Evolutionary conservation across 2,888 invertebrate genomes (phyloP).

Genomic region (Tetramorium bicarinatum): DNA sequence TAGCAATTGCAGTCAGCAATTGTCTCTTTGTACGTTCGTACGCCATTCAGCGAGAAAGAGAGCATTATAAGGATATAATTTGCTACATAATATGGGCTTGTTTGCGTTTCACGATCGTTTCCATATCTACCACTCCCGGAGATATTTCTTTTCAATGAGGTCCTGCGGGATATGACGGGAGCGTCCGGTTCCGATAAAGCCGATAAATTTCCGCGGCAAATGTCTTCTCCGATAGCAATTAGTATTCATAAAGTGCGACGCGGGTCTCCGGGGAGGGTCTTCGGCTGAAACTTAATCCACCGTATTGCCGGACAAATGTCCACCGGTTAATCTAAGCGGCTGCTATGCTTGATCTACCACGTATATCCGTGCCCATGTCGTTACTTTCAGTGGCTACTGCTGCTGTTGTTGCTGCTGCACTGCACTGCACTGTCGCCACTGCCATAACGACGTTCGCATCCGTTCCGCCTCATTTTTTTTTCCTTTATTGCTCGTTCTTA

Average conservation of each 20-base stretch:
- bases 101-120: constrained; percentile 56
- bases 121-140: constrained; percentile 12
- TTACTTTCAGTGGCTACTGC: constrained; percentile 34
- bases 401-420: background rate
- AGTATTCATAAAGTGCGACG: constrained; percentile 73
- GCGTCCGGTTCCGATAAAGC: constrained; percentile 67
- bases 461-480: constrained; percentile 64
- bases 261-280: background rate
- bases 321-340: constrained; percentile 37
- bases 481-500: constrained; percentile 53
- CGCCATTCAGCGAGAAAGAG: constrained; percentile 27
- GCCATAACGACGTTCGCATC: constrained; percentile 64
- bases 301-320: constrained; percentile 64
- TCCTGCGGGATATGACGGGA: constrained; percentile 58
- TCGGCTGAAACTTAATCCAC: constrained; percentile 60
- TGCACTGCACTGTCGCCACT: constrained; percentile 2
- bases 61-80: constrained; percentile 17
- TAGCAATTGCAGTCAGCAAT: constrained; percentile 16
- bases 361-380: constrained; percentile 14
- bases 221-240: constrained; percentile 72
- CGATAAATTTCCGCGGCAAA: constrained; percentile 72
- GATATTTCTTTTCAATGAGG: constrained; percentile 73
- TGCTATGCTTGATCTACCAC: constrained; percentile 1
- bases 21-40: constrained; percentile 8
- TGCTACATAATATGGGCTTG: constrained; percentile 57